A percentile compares a stretch with the other conserved stretches of the same genome.
phyloP scores from a whole-genome alignment of 2,888 invertebrate genomes.

The Desoria tigrina region DNA sequence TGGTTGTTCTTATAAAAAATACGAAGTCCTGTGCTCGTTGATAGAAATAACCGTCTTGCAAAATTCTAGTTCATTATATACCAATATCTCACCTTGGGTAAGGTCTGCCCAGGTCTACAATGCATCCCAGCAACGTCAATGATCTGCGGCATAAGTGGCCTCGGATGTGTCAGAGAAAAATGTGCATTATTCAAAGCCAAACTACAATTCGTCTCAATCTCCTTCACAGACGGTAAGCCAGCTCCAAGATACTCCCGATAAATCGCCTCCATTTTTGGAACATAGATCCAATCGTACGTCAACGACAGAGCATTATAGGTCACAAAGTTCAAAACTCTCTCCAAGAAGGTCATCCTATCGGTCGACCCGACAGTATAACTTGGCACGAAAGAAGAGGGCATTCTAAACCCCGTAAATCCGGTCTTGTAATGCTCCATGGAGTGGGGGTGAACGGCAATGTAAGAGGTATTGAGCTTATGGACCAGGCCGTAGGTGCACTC shows the following conservation, averaged over 20 bases:
- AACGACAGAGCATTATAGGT: neutral
- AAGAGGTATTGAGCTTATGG: conserved; percentile 17
- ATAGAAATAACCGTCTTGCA: too few species aligned
- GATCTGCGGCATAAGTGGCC: conserved; percentile 48
- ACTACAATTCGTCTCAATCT: conserved; percentile 46
- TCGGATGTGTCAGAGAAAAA: conserved; percentile 36
- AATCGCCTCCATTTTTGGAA: conserved; percentile 18
- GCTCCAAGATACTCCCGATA: conserved; percentile 33
- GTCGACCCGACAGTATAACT: conserved; percentile 10
- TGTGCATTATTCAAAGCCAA: conserved; percentile 51
- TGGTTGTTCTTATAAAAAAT: too few species aligned
- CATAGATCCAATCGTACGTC: neutral
- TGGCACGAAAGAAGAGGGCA: conserved; percentile 20
- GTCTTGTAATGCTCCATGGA: neutral
- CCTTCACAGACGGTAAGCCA: conserved; percentile 38
- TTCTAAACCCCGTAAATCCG: neutral
- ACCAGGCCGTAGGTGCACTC: conserved; percentile 57
- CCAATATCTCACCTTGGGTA: conserved; percentile 49
- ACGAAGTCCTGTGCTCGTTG: too few species aligned
- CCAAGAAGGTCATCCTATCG: conserved; percentile 56
- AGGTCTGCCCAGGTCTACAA: conserved; percentile 43
- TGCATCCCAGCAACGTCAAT: conserved; percentile 54
- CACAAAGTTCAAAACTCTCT: conserved; percentile 44
- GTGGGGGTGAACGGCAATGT: conserved; percentile 20
- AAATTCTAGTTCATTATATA: too few species aligned